These are phyloP conservation scores for Hyppa rectilinea DNA, from an alignment of 2,888 invertebrate genomes.

Conservation along the genomic window DNA sequence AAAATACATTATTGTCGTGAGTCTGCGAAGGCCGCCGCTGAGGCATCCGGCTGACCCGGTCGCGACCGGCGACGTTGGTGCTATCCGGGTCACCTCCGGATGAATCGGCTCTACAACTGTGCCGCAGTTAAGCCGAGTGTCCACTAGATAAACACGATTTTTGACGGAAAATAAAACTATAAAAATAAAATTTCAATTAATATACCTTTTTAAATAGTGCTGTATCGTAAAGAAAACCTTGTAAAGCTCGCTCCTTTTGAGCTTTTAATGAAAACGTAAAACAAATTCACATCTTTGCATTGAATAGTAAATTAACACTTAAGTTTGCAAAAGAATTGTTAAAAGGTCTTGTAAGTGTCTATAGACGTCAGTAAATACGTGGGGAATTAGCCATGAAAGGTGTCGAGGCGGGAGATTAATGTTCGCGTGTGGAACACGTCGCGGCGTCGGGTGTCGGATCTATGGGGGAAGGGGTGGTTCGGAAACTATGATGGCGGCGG, in stretches of 20 bases:
- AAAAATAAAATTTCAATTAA: not conserved
- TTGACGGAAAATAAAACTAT: conserved; percentile 3
- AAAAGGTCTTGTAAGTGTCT: conserved; percentile 71
- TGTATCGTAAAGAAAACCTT: conserved; percentile 12
- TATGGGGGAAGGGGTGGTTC: conserved; percentile 80
- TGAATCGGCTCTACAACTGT: conserved; percentile 57
- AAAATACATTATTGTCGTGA: conserved; percentile 73
- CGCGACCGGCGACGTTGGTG: conserved; percentile 87
- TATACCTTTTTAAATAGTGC: not conserved
- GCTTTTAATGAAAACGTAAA: conserved; percentile 28
- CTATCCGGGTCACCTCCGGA: conserved; percentile 87
- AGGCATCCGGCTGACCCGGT: conserved; percentile 86
- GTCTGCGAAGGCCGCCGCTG: conserved; percentile 78
- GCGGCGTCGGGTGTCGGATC: conserved; percentile 84
- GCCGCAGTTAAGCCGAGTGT: conserved; percentile 66
- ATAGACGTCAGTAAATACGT: conserved; percentile 73
- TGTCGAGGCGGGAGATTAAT: conserved; percentile 84
- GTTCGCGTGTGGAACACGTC: conserved; percentile 85
- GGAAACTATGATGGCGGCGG: conserved; percentile 77
- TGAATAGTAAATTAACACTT: conserved; percentile 55
- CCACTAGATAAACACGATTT: conserved; percentile 59
- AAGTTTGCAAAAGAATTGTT: conserved; percentile 68
- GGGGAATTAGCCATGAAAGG: conserved; percentile 78
- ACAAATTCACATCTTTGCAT: conserved; percentile 36
- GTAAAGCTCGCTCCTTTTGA: conserved; percentile 3